Evolutionary conservation across 2,113 vertebrate species (phyloP).

Genomic region (Asarcornis scutulata): DNA sequence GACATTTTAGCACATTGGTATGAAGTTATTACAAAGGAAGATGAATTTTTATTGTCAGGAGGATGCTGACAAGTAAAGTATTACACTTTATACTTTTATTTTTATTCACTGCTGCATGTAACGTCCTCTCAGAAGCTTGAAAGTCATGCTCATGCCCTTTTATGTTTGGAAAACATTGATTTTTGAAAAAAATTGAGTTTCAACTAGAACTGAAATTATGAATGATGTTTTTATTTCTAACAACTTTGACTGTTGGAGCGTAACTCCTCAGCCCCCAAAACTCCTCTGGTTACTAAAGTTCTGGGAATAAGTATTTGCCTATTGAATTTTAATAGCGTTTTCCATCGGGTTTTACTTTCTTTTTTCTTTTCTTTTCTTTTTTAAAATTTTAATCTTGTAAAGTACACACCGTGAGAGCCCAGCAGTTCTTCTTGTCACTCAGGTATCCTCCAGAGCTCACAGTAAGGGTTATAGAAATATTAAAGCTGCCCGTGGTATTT

Average conservation of each 20-base stretch:
- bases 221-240: not conserved
- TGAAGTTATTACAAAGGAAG: slow-evolving; percentile 32
- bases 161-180: slow-evolving; percentile 23
- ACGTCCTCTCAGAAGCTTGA: not conserved
- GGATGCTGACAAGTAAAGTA: slow-evolving; percentile 1
- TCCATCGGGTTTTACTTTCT: not conserved
- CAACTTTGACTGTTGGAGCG: not conserved
- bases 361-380: not conserved
- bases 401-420: not conserved
- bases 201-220: not conserved
- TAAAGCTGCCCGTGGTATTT: not conserved
- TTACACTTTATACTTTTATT: not conserved
- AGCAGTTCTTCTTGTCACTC: not conserved
- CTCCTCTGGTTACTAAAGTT: not conserved
- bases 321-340: not conserved
- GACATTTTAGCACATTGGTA: not conserved
- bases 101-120: not conserved
- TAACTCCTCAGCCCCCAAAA: not conserved
- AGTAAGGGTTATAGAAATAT: not conserved
- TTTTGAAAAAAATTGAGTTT: not conserved
- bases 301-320: not conserved
- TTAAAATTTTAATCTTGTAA: not conserved
- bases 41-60: slow-evolving; percentile 48
- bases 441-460: not conserved
- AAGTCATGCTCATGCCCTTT: not conserved